Base-by-base conservation (phyloP, 2,888 invertebrate species). In the Drosophila barbarae region DNA sequence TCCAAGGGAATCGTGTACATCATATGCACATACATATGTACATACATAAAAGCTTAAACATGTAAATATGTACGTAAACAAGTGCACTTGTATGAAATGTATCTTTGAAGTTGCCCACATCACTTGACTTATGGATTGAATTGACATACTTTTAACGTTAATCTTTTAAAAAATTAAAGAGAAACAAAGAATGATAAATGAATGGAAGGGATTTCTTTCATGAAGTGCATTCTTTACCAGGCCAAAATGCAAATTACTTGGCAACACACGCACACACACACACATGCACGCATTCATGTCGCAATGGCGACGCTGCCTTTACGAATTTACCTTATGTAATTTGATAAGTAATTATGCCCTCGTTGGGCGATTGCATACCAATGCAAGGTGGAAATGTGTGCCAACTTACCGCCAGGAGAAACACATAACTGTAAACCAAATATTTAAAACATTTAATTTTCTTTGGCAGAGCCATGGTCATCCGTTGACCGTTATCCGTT, bases 391-490 rank as follows among this genome's bases (percentile, higher is more conserved):
- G 23, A 51, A 35, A 32, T 46, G 60, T 32, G 23, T 42, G 26
- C 39, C 36, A 63, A 89, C 90, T 86, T 87, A 89, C 89, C 88
- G 89, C 89, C 82, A 89, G 76, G 63, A 89, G 83, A 69, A 89
- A 87, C 69, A 89, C 87, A 77, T 89, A 89, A 82, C 88, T 88
- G 78, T 89, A 89, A 76, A 89, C 89, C 63, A 89, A 87, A 77
- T 89, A 89, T 79, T 89, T 90, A 77, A 89, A 89, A 81, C 89
- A 89, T 83, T 89, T 89, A 60, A 89, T 88, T 72, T 88, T 84
- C 85, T 89, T 89, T 44, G 88, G 84, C 78, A 89, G 71, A 73
- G 89, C 88, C 89, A 89, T 88, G 42, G 23, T 67, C 51, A 46
- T 38, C 44, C 36, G 54, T 38, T 30, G 52, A 35, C 26, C 26